Conservation (phyloP, 1,140 invertebrate genomes). For the Trachymyrmex cornetzi region DNA sequence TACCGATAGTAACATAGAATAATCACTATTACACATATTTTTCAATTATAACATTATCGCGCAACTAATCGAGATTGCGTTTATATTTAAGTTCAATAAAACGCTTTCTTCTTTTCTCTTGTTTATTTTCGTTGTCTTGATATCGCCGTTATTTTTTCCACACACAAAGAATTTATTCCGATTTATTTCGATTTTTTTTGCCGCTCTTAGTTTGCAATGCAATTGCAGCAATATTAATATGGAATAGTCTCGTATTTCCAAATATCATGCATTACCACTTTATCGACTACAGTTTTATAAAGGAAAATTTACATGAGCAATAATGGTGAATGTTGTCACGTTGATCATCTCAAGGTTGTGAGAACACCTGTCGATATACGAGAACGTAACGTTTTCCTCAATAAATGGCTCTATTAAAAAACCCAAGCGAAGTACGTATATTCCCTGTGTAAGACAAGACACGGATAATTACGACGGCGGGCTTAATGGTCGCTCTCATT, state of each 20-base stretch:
- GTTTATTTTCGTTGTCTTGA: not conserved
- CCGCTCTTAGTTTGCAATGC: not conserved
- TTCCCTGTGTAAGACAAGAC: slow-evolving; percentile 69
- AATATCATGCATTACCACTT: not conserved
- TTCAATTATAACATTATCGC: not conserved
- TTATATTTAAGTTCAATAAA: not conserved
- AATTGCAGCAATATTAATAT: not conserved
- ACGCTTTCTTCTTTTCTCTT: not conserved
- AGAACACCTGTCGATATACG: slow-evolving; percentile 7
- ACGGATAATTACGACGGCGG: slow-evolving; percentile 66
- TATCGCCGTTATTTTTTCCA: not conserved
- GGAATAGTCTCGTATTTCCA: not conserved
- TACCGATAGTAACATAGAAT: not conserved
- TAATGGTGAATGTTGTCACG: not conserved
- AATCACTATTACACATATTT: not conserved
- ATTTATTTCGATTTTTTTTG: not conserved
- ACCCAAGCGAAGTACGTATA: slow-evolving; percentile 36
- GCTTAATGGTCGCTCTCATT: slow-evolving; percentile 75
- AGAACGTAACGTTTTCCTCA: slow-evolving; percentile 6
- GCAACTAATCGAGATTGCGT: not conserved
- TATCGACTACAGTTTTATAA: not conserved
- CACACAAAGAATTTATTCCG: not conserved
- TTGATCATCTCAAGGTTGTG: not conserved
- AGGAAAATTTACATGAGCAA: not conserved
- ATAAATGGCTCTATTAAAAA: slow-evolving; percentile 61